Conservation (phyloP, 2,113 vertebrate genomes). For the Podarcis raffonei region DNA sequence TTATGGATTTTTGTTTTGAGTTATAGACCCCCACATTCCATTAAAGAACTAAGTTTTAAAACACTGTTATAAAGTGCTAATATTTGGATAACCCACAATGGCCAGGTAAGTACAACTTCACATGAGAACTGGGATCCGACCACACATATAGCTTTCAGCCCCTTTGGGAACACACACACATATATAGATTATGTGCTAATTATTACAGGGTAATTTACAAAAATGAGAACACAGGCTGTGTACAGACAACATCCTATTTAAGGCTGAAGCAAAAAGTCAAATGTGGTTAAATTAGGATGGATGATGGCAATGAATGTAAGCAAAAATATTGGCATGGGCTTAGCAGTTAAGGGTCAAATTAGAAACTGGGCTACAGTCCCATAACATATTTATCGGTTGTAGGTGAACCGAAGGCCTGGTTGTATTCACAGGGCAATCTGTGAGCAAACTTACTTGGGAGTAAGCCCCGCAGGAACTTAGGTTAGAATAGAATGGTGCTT, state of each 20-base stretch:
- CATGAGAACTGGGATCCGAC: conserved; percentile 26
- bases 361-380: no score
- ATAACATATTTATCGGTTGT: not conserved
- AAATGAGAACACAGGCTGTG: not conserved
- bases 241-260: not conserved
- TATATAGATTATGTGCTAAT: not conserved
- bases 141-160: not conserved
- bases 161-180: not conserved
- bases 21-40: conserved; percentile 63
- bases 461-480: no score
- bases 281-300: not conserved
- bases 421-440: not conserved
- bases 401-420: not conserved
- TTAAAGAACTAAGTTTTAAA: conserved; percentile 68
- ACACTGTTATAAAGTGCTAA: conserved; percentile 59
- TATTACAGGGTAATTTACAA: not conserved
- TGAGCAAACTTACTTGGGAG: no score
- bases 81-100: conserved; percentile 38
- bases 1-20: conserved; percentile 59
- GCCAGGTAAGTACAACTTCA: conserved; percentile 54
- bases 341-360: not conserved
- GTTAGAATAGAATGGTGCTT: not conserved
- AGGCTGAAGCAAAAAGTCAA: not conserved
- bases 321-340: not conserved
- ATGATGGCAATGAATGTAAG: not conserved